phyloP scores from a whole-genome alignment of 2,888 invertebrate species.

The Amorpha juglandis region DNA sequence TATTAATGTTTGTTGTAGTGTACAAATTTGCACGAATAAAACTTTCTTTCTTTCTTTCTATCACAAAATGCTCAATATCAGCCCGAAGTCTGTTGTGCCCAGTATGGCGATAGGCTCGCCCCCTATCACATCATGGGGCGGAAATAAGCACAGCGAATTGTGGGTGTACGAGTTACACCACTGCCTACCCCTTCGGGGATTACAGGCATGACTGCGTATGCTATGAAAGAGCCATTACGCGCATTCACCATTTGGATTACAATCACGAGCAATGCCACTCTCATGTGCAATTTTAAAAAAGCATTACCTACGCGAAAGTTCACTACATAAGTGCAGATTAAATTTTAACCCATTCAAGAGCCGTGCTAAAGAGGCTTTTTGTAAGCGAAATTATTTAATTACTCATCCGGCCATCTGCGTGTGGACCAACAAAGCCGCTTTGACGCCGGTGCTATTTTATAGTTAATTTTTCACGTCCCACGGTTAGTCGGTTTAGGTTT shows the following conservation, averaged over 20 bases:
- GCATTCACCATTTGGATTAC: background rate
- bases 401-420: background rate
- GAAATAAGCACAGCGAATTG: too few species aligned
- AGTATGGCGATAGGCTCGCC: too few species aligned
- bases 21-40: too few species aligned
- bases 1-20: too few species aligned
- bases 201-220: too few species aligned
- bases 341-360: constrained; percentile 24
- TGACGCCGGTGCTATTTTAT: constrained; percentile 34
- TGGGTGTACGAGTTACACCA: too few species aligned
- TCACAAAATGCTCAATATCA: too few species aligned
- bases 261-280: background rate
- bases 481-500: constrained; percentile 21
- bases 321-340: constrained; percentile 9
- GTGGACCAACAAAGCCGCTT: constrained; percentile 8
- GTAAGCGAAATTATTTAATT: constrained; percentile 26
- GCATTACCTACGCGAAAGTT: background rate
- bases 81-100: too few species aligned
- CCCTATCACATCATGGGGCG: too few species aligned
- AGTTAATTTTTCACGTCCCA: constrained; percentile 49
- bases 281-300: background rate
- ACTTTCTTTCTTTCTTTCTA: too few species aligned
- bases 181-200: too few species aligned
- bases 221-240: too few species aligned
- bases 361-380: constrained; percentile 11